phyloP scores from a whole-genome alignment of 2,888 invertebrate species.

The Lottia scabra region DNA sequence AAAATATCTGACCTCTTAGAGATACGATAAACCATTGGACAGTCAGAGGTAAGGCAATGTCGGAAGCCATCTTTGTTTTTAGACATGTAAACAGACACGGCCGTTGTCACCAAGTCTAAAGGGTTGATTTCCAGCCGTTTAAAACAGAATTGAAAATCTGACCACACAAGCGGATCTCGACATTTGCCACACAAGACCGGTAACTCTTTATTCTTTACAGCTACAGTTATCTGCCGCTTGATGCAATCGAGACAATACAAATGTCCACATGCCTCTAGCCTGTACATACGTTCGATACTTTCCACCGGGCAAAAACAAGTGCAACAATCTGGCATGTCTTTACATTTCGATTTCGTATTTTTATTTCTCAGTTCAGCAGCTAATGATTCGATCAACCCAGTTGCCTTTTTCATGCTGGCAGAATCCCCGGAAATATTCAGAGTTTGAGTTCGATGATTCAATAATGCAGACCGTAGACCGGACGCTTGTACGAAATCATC shows the following conservation, averaged over 20 bases:
- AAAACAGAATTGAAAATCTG: constrained; percentile 29
- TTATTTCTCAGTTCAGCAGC: not conserved
- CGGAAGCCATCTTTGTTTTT: constrained; percentile 38
- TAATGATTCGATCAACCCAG: constrained; percentile 24
- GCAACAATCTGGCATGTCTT: constrained; percentile 44
- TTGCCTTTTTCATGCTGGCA: constrained; percentile 31
- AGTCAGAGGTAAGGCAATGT: constrained; percentile 60
- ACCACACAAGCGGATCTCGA: constrained; percentile 37
- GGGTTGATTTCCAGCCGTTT: not conserved
- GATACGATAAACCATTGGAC: constrained; percentile 53
- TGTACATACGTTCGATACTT: constrained; percentile 35
- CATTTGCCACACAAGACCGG: constrained; percentile 56
- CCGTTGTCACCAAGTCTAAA: constrained; percentile 28
- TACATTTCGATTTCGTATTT: not conserved
- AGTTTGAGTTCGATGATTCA: constrained; percentile 34
- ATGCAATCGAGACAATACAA: constrained; percentile 56
- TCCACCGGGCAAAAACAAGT: constrained; percentile 56
- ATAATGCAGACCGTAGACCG: constrained; percentile 25
- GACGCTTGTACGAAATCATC: constrained; percentile 27
- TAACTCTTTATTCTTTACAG: constrained; percentile 40
- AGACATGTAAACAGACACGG: constrained; percentile 43
- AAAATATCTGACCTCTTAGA: constrained; percentile 31
- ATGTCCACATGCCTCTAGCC: constrained; percentile 60
- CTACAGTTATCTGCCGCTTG: constrained; percentile 29
- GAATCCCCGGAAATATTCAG: constrained; percentile 36